Percentiles rank a stretch among this genome's conserved stretches.
Evolutionary conservation across 2,113 vertebrate species (phyloP).

Genomic region (Microcebus jonahi): DNA sequence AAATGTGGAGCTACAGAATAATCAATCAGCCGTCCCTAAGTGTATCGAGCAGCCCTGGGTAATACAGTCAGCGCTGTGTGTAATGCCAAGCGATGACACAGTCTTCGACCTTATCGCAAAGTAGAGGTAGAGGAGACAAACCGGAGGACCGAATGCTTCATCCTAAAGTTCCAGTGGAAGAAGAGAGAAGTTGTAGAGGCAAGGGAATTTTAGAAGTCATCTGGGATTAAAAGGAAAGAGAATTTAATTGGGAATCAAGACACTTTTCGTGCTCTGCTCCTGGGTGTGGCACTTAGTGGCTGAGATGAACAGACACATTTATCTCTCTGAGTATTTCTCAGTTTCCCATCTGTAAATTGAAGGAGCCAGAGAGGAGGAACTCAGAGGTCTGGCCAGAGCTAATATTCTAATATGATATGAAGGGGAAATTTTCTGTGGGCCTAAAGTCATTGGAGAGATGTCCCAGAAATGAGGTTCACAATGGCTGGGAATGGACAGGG

Average conservation of each 20-base stretch:
- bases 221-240: not conserved
- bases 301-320: not conserved
- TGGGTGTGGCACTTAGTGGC: not conserved
- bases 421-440: not conserved
- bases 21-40: slow-evolving; percentile 66
- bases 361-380: not conserved
- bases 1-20: slow-evolving; percentile 45
- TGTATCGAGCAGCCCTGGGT: slow-evolving; percentile 62
- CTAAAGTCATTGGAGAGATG: not conserved
- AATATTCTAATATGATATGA: not conserved
- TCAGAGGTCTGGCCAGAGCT: not conserved
- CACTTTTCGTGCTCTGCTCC: not conserved
- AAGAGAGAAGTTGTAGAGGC: not conserved
- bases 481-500: not conserved
- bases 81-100: slow-evolving; percentile 68
- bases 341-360: not conserved
- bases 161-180: slow-evolving; percentile 17
- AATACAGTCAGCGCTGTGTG: slow-evolving; percentile 58
- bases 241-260: slow-evolving; percentile 11
- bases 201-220: slow-evolving; percentile 6
- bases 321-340: not conserved
- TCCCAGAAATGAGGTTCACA: not conserved
- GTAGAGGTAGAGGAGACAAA: not conserved
- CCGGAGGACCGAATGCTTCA: not conserved
- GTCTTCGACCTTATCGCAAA: slow-evolving; percentile 66